Percentiles rank a stretch among this genome's conserved stretches.
Evolutionary conservation across 2,113 vertebrate genomes (phyloP).

Genomic region (Phyllostomus discolor): DNA sequence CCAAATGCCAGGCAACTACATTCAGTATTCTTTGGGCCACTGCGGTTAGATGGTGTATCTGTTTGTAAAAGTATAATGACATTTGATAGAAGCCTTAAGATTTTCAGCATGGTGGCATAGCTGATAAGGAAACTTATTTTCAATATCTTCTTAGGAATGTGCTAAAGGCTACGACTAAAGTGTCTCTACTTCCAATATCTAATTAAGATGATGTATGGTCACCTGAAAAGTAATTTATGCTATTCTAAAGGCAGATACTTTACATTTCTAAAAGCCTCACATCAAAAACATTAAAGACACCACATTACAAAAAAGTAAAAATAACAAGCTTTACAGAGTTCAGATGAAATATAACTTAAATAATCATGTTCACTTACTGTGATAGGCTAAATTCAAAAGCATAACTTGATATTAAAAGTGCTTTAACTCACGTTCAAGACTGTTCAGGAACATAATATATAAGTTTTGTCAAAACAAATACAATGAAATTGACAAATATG

Average conservation of each 20-base stretch:
- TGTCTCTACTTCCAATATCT: not conserved
- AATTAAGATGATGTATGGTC: not conserved
- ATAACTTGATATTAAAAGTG: not conserved
- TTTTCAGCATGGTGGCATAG: not conserved
- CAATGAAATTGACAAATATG: not conserved
- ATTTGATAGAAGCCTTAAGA: not conserved
- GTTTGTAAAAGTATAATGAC: not conserved
- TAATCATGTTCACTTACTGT: not conserved
- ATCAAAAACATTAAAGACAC: not conserved
- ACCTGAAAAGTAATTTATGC: not conserved
- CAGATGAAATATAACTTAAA: not conserved
- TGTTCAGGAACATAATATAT: not conserved
- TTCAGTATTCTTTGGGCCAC: not conserved
- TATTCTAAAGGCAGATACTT: not conserved
- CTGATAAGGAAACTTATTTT: not conserved
- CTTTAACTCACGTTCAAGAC: not conserved
- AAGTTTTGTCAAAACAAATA: not conserved
- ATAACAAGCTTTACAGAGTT: not conserved
- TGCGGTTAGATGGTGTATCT: not conserved
- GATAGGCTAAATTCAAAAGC: not conserved
- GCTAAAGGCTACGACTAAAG: not conserved
- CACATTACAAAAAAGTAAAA: not conserved
- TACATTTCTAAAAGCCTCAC: not conserved
- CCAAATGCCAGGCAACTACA: not conserved
- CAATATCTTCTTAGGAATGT: not conserved